Evolutionary conservation across 2,113 vertebrate species (phyloP).

Genomic region (Ceyx cyanopectus): DNA sequence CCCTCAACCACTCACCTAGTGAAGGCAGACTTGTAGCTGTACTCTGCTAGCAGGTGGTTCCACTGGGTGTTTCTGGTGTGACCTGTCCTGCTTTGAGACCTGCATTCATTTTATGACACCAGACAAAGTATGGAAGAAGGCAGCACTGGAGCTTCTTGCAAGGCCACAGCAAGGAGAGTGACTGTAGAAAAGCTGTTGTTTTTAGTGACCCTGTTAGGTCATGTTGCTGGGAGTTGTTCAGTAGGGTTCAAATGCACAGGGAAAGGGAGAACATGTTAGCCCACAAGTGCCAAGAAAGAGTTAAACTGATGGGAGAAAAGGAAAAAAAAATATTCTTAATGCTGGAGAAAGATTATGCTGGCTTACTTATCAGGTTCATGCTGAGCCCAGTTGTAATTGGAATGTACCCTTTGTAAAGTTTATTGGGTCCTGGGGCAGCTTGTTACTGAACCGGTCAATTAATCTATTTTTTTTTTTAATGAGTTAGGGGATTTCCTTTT

Average conservation of each 20-base stretch:
- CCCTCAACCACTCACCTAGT: background rate
- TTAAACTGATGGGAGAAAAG: slow-evolving; percentile 3
- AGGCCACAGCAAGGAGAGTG: background rate
- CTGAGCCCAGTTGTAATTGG: slow-evolving; percentile 77
- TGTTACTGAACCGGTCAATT: slow-evolving; percentile 84
- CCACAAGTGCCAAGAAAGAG: slow-evolving; percentile 8
- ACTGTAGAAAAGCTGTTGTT: background rate
- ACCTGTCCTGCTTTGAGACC: background rate
- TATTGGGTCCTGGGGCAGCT: slow-evolving; percentile 84
- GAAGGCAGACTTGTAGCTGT: background rate
- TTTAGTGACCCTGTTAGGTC: background rate
- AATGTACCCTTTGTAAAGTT: slow-evolving; percentile 82
- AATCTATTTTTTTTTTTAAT: slow-evolving; percentile 85
- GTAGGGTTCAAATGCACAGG: background rate
- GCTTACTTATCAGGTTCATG: slow-evolving; percentile 65
- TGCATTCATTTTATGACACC: background rate
- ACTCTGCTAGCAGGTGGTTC: background rate
- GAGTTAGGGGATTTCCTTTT: slow-evolving; percentile 85
- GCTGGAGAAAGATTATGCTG: slow-evolving; percentile 53
- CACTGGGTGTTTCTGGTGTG: background rate
- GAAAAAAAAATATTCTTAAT: slow-evolving; percentile 16
- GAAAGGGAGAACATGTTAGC: background rate
- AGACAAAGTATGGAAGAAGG: background rate
- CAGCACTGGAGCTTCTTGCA: background rate
- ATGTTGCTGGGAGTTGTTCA: background rate